phyloP scores from a whole-genome alignment of 2,888 invertebrate genomes.

The Hecatera dysodea region DNA sequence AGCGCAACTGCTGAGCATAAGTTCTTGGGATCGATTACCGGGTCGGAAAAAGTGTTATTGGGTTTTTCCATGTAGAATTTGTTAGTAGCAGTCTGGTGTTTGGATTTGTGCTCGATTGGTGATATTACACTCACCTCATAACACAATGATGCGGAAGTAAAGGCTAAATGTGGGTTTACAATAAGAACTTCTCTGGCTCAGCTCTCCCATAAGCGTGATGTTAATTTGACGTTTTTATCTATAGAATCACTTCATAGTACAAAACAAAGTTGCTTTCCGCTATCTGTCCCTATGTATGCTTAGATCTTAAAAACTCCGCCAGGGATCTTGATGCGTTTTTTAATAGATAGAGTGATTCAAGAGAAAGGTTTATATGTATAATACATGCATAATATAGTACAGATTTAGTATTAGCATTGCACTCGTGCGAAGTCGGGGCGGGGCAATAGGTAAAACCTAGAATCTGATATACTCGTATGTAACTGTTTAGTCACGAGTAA shows the following conservation, averaged over 20 bases:
- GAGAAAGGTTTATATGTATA: too few species aligned
- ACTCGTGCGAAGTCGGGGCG: too few species aligned
- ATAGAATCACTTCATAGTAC: too few species aligned
- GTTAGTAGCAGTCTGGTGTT: not conserved
- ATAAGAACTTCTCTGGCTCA: too few species aligned
- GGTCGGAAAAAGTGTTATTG: not conserved
- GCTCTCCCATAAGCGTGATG: not conserved
- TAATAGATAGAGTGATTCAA: too few species aligned
- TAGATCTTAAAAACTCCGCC: too few species aligned
- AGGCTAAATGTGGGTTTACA: too few species aligned
- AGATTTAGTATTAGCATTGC: too few species aligned
- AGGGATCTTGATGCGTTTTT: too few species aligned
- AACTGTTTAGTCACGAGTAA: not conserved
- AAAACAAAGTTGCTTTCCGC: too few species aligned
- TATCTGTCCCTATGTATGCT: too few species aligned
- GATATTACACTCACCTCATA: not conserved
- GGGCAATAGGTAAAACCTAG: not conserved
- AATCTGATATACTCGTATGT: fast-evolving
- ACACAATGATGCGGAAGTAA: not conserved
- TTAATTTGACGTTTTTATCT: not conserved
- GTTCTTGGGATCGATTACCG: not conserved
- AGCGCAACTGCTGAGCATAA: not conserved
- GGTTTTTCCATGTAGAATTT: not conserved
- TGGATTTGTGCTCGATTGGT: not conserved
- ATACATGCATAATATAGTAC: too few species aligned